phyloP scores from a whole-genome alignment of 1,140 invertebrate species.

The Gonioctena quinquepunctata region DNA sequence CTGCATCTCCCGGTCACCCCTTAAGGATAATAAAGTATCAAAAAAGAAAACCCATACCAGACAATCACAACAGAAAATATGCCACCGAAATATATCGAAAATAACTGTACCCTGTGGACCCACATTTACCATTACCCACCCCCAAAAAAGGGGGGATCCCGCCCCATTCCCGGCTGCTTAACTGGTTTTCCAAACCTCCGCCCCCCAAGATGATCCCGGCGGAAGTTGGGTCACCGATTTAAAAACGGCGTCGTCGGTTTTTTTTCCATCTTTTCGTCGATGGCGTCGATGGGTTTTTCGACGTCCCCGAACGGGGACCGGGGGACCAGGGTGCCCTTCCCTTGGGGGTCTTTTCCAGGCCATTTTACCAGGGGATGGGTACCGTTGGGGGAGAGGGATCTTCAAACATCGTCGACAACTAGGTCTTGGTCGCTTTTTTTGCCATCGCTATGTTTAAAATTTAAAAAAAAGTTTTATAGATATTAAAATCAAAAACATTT shows the following conservation, averaged over 20 bases:
- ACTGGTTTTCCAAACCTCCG: slow-evolving; percentile 61
- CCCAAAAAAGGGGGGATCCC: slow-evolving; percentile 65
- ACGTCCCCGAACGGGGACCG: slow-evolving; percentile 74
- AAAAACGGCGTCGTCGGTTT: slow-evolving; percentile 86
- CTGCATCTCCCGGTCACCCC: too few species aligned
- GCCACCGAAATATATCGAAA: too few species aligned
- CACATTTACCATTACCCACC: slow-evolving; percentile 45
- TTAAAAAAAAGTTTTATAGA: too few species aligned
- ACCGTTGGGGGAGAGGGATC: slow-evolving; percentile 73
- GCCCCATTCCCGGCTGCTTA: slow-evolving; percentile 63
- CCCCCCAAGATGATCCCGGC: slow-evolving; percentile 50
- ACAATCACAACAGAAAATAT: background rate
- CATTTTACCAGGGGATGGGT: slow-evolving; percentile 82
- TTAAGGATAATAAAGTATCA: too few species aligned
- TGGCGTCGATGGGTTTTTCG: slow-evolving; percentile 77
- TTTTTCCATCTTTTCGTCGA: slow-evolving; percentile 78
- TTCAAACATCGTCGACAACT: slow-evolving; percentile 93
- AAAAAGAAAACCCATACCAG: too few species aligned
- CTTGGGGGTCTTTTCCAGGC: slow-evolving; percentile 62
- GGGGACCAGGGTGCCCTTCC: slow-evolving; percentile 64
- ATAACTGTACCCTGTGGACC: too few species aligned
- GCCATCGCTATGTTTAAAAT: slow-evolving; percentile 89
- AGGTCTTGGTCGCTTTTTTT: slow-evolving; percentile 97
- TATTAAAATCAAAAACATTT: too few species aligned
- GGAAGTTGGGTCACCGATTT: slow-evolving; percentile 86